Conservation (phyloP, 2,888 invertebrate genomes). For the Drosophila flavopinicola region DNA sequence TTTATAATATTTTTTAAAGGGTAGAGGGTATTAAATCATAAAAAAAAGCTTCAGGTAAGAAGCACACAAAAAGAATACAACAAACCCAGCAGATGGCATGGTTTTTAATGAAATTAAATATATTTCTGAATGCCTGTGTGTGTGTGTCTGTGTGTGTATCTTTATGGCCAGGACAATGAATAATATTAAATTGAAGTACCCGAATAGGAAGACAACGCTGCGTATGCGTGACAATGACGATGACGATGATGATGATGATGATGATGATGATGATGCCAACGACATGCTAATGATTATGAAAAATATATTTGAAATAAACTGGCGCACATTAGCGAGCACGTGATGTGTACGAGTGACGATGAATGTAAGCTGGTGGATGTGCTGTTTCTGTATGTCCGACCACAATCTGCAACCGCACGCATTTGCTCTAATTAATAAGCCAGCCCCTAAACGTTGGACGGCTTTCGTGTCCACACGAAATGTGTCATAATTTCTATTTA, state of each 20-base stretch:
- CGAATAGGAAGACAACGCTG: slow-evolving; percentile 29
- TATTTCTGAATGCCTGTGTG: neutral
- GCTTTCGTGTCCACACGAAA: slow-evolving; percentile 71
- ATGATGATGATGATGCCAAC: slow-evolving; percentile 19
- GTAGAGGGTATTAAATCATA: slow-evolving; percentile 2
- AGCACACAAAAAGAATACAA: slow-evolving; percentile 12
- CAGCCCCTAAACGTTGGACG: slow-evolving; percentile 55
- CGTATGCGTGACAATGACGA: slow-evolving; percentile 51
- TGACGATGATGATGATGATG: slow-evolving; percentile 3
- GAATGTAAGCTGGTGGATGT: no score
- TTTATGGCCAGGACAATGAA: slow-evolving; percentile 41
- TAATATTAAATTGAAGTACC: slow-evolving; percentile 43
- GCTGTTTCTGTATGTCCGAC: slow-evolving; percentile 29
- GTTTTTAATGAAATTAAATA: slow-evolving; percentile 44
- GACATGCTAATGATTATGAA: slow-evolving; percentile 54
- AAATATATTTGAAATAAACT: slow-evolving; percentile 41
- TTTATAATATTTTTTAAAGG: no score
- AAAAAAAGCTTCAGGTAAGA: slow-evolving; percentile 15
- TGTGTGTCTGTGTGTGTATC: slow-evolving; percentile 8
- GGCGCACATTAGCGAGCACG: slow-evolving; percentile 47
- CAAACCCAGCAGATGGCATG: slow-evolving; percentile 10
- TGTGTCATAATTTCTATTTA: slow-evolving; percentile 78
- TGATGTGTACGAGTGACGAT: slow-evolving; percentile 31
- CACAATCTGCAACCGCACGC: slow-evolving; percentile 71
- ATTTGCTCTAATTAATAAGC: slow-evolving; percentile 73